Evolutionary conservation across 1,140 invertebrate genomes (phyloP), one percentile per base, ranked within the genome.

Genomic region (Radopholus similis): DNA sequence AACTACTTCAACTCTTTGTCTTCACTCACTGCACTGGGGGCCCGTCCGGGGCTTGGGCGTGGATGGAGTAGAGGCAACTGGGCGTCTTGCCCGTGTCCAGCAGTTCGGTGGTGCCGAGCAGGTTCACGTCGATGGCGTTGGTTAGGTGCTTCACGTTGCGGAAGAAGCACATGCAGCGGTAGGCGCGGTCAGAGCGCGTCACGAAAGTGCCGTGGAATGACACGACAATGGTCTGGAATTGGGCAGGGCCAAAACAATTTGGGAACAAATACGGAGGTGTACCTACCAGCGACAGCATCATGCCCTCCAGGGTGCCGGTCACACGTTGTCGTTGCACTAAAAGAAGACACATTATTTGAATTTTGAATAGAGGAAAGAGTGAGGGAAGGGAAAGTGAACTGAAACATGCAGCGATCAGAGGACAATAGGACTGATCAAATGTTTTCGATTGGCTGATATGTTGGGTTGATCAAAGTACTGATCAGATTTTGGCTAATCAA

Each of bases 171-270:
- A 79, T 82, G 55, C 74, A 76, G n/a, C 77, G 59, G 53, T 64
- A 79, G 40, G 77, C 77, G 11, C 79, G 53, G 63, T 79, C 77
- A 23, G 70, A 68, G 32, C 75, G 75, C 5, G 77, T 79, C 8
- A 81, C 77, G 58, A 79, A 79, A n/a, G 77, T 79, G 35, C 77
- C 77, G 55, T 79, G 77, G 60, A 79, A 79, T n/a, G 70, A 74
- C 42, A 79, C 77, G 32, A 79, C 77, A 60, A 79, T 80, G 6
- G 78, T 81, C n/a, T n/a, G n/a, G n/a, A n/a, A n/a, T n/a, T n/a
- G n/a, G n/a, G n/a, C n/a, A n/a, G n/a, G n/a, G n/a, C n/a, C n/a
- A n/a, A n/a, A n/a, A n/a, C n/a, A n/a, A n/a, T n/a, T n/a, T n/a
- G n/a, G n/a, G n/a, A n/a, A n/a, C n/a, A n/a, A n/a, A n/a, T n/a